Evolutionary conservation across 2,797 vertebrate genomes (phyloP).

Genomic region (Lepilemur ruficaudatus): DNA sequence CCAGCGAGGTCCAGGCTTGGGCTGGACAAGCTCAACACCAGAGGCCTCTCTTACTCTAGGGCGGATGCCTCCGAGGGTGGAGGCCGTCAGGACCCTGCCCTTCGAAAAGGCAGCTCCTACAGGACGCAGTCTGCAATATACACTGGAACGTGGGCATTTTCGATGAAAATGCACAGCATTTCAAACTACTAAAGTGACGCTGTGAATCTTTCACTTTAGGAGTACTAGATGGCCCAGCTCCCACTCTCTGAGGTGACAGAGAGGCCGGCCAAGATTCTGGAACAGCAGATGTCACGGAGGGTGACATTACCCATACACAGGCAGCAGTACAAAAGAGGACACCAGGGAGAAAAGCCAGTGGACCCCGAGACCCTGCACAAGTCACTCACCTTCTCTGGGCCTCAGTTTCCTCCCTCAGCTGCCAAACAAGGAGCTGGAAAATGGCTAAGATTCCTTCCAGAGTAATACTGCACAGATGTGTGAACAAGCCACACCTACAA

Average conservation of each 20-base stretch:
- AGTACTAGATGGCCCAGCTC: not conserved
- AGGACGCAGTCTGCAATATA: not conserved
- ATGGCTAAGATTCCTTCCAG: not conserved
- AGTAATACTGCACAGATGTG: not conserved
- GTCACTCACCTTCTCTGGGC: not conserved
- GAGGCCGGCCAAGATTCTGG: not conserved
- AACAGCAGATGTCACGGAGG: not conserved
- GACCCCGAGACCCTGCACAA: not conserved
- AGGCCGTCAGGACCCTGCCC: not conserved
- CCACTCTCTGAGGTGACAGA: not conserved
- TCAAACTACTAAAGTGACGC: not conserved
- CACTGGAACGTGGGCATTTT: not conserved
- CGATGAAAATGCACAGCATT: not conserved
- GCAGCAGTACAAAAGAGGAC: not conserved
- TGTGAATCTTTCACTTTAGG: not conserved
- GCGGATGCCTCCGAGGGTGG: not conserved
- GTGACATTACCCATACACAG: not conserved
- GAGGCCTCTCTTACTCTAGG: not conserved
- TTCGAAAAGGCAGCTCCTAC: not conserved
- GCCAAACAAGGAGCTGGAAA: not conserved
- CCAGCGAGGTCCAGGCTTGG: not conserved
- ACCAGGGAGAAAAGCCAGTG: not conserved
- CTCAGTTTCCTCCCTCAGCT: not conserved
- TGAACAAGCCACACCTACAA: not conserved
- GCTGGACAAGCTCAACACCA: not conserved